Evolutionary conservation across 2,797 vertebrate species (phyloP).

Genomic region (Poecilia gillii): DNA sequence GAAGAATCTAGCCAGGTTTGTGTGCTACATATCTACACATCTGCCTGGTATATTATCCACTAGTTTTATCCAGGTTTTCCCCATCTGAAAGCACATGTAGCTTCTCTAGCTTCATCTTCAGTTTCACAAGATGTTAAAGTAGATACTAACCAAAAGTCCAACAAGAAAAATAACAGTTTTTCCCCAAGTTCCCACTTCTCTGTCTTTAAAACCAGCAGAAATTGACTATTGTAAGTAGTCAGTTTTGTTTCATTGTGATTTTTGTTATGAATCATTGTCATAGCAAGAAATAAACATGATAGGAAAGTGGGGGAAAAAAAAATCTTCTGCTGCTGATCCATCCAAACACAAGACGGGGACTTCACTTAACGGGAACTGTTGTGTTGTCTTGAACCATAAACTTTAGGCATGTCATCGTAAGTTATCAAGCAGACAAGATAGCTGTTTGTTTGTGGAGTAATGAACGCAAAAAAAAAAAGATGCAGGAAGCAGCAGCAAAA

Average conservation of each 20-base stretch:
- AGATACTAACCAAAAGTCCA: not conserved
- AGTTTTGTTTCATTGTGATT: not conserved
- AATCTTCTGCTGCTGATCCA: not conserved
- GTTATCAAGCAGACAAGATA: not conserved
- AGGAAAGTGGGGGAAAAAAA: not conserved
- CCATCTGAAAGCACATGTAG: not conserved
- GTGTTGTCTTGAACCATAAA: not conserved
- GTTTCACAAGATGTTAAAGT: not conserved
- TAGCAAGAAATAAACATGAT: not conserved
- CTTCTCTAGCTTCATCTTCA: not conserved
- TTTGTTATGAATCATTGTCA: not conserved
- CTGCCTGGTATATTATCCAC: not conserved
- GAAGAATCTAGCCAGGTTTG: not conserved
- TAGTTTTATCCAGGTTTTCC: not conserved
- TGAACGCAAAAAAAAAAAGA: not conserved
- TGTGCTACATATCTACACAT: not conserved
- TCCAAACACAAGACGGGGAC: not conserved
- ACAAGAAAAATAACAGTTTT: not conserved
- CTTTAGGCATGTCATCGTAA: not conserved
- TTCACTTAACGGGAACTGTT: not conserved
- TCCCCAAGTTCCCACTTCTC: not conserved
- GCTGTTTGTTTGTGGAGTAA: not conserved
- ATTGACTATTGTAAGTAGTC: not conserved
- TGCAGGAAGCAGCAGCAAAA: not conserved
- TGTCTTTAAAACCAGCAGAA: not conserved